phyloP scores from a whole-genome alignment of 92 coral and sea anemone species.

The Epizoanthus scotinus region DNA sequence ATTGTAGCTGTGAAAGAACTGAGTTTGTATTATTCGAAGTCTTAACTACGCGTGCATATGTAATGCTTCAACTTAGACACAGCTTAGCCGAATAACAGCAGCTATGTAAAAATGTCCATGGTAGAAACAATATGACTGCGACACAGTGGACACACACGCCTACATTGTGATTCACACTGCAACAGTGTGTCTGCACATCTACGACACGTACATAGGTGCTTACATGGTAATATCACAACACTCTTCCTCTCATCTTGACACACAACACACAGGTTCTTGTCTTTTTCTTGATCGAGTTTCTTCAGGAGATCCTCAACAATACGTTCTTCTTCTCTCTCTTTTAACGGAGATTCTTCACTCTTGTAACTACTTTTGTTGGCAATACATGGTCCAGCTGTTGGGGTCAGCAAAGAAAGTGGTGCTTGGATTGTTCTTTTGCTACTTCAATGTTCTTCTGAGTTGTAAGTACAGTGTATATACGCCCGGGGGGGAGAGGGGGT shows the following conservation, averaged over 20 bases:
- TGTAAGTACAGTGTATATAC: too few relatives aligned
- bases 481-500: too few relatives aligned
- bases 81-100: too few relatives aligned
- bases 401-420: conserved; percentile 41
- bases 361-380: neutral
- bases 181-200: conserved; percentile 68
- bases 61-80: too few relatives aligned
- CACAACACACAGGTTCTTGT: conserved; percentile 84
- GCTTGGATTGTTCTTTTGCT: conserved; percentile 47
- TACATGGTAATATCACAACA: conserved; percentile 87
- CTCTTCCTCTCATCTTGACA: conserved; percentile 83
- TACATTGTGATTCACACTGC: conserved; percentile 41
- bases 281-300: conserved; percentile 84
- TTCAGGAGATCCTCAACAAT: conserved; percentile 52
- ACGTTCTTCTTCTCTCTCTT: neutral
- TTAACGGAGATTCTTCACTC: neutral
- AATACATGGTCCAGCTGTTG: conserved; percentile 5
- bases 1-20: too few relatives aligned
- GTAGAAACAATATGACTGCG: conserved; percentile 68
- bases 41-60: too few relatives aligned
- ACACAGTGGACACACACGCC: conserved; percentile 84
- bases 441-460: too few relatives aligned
- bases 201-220: conserved; percentile 89
- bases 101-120: conserved; percentile 80
- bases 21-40: too few relatives aligned